Conservation (phyloP, 2,113 vertebrate genomes). For the Mixornis gularis region DNA sequence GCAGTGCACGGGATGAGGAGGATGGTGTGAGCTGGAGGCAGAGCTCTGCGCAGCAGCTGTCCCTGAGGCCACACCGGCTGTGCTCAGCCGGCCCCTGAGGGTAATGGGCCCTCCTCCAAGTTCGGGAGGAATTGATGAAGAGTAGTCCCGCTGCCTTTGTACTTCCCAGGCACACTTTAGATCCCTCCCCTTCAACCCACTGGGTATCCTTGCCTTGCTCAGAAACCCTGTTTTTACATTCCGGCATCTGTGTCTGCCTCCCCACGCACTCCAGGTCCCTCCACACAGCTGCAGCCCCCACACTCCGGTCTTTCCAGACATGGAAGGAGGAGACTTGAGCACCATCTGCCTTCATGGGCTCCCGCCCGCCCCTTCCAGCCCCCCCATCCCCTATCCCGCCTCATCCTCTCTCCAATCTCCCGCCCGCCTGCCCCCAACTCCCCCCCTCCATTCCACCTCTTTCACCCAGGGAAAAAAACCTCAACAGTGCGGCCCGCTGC, state of each 20-base stretch:
- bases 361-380: not conserved
- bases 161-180: not conserved
- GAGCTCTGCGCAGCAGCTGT: accelerated
- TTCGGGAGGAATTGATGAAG: not conserved
- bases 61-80: not conserved
- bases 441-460: not conserved
- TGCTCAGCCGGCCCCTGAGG: not conserved
- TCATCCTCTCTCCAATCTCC: not conserved
- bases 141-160: not conserved
- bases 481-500: not conserved
- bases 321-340: not conserved
- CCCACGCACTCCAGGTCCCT: not conserved
- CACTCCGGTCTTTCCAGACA: accelerated
- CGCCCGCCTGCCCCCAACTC: not conserved
- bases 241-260: not conserved
- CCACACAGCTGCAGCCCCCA: not conserved
- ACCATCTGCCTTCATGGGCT: not conserved
- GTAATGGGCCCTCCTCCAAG: accelerated
- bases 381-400: not conserved
- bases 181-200: not conserved
- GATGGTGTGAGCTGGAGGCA: accelerated
- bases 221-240: not conserved
- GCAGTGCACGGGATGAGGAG: not conserved
- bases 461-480: not conserved
- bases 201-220: not conserved